phyloP scores from a whole-genome alignment of 2,888 invertebrate species.

The Pyrocoelia pectoralis region DNA sequence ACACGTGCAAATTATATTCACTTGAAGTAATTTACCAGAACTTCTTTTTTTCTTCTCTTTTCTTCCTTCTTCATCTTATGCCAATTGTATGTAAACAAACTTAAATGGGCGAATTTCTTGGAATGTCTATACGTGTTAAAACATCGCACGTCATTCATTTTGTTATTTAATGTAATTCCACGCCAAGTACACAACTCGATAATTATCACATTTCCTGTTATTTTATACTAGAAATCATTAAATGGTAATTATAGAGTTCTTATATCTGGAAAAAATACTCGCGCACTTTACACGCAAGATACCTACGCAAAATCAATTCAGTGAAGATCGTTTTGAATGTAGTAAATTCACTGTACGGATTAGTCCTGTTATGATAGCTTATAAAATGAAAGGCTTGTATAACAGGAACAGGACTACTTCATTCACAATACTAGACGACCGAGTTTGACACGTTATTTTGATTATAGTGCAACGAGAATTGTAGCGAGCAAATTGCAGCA shows the following conservation, averaged over 20 bases:
- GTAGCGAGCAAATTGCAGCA: too few relatives aligned
- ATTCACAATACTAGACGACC: too few relatives aligned
- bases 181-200: constrained; percentile 18
- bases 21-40: constrained; percentile 23
- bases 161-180: constrained; percentile 2
- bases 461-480: too few relatives aligned
- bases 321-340: too few relatives aligned
- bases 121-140: constrained; percentile 23
- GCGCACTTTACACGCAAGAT: not conserved
- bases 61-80: too few relatives aligned
- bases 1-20: constrained; percentile 31
- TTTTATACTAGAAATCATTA: constrained; percentile 15
- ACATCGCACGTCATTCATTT: constrained; percentile 9
- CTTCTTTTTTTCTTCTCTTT: constrained; percentile 11
- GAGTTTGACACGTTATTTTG: too few relatives aligned
- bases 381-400: too few relatives aligned
- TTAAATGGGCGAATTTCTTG: constrained; percentile 29
- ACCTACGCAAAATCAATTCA: not conserved
- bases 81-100: constrained; percentile 28
- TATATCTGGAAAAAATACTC: not conserved
- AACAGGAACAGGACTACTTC: too few relatives aligned
- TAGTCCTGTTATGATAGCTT: too few relatives aligned
- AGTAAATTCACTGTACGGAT: too few relatives aligned
- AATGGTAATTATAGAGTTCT: constrained; percentile 16
- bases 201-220: constrained; percentile 34